These are phyloP conservation scores for Heliothis peltigera DNA, from an alignment of 2,888 invertebrate species.

Conservation along the genomic window DNA sequence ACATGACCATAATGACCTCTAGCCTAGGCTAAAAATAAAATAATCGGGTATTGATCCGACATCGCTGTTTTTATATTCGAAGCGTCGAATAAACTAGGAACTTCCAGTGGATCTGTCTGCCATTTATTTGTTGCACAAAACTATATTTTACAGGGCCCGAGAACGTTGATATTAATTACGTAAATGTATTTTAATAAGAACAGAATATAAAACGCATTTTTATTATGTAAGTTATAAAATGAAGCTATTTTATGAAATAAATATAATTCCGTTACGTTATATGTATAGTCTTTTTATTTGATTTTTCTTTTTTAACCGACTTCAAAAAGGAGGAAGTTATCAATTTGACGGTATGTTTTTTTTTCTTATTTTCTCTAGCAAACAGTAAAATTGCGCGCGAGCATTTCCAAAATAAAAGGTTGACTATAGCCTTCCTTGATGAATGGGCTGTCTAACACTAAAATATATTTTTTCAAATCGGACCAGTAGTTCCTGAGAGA, in stretches of 20 bases:
- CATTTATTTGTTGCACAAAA: not conserved
- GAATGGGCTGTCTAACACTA: too few relatives aligned
- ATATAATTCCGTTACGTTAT: conserved; percentile 1
- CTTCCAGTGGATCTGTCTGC: not conserved
- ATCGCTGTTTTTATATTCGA: not conserved
- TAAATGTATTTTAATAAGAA: conserved; percentile 1
- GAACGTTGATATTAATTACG: not conserved
- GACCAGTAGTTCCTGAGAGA: too few relatives aligned
- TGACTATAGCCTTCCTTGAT: too few relatives aligned
- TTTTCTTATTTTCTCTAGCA: too few relatives aligned
- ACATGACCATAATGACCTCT: too few relatives aligned
- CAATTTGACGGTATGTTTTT: too few relatives aligned
- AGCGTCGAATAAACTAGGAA: not conserved
- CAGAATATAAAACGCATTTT: not conserved
- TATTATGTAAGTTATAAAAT: conserved; percentile 2
- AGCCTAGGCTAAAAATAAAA: too few relatives aligned
- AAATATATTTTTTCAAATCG: too few relatives aligned
- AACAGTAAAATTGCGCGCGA: too few relatives aligned
- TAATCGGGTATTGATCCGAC: too few relatives aligned
- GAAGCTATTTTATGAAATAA: not conserved
- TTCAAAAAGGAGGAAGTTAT: too few relatives aligned
- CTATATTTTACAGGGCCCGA: not conserved
- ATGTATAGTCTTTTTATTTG: not conserved
- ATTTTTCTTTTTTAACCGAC: not conserved
- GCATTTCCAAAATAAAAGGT: too few relatives aligned